These are phyloP conservation scores for Cotesia chilonis DNA, from an alignment of 1,140 invertebrate species.

Conservation along the genomic window DNA sequence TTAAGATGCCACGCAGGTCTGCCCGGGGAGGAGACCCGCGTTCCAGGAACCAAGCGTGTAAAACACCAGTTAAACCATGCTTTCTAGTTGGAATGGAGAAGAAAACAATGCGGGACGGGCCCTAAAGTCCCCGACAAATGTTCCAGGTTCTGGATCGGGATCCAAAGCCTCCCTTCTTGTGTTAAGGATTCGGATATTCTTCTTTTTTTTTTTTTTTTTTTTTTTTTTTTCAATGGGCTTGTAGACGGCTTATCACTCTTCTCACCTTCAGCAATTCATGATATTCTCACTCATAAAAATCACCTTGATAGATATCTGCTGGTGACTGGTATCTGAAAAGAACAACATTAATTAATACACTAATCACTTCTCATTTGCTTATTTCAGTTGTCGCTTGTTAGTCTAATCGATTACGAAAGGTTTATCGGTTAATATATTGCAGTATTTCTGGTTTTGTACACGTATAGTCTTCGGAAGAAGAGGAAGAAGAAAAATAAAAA, in stretches of 20 bases:
- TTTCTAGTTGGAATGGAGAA: constrained; percentile 47
- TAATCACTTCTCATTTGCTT: constrained; percentile 27
- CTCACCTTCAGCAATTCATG: constrained; percentile 12
- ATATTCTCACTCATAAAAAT: constrained; percentile 31
- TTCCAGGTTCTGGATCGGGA: constrained; percentile 41
- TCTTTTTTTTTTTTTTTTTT: constrained; percentile 14
- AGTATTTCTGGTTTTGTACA: background rate
- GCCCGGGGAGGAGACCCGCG: constrained; percentile 36
- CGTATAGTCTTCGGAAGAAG: too few relatives aligned
- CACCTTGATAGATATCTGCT: constrained; percentile 22
- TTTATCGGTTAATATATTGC: constrained; percentile 18
- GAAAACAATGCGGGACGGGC: constrained; percentile 44
- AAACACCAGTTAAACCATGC: constrained; percentile 47
- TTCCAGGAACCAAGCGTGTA: constrained; percentile 47
- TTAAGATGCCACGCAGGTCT: constrained; percentile 33
- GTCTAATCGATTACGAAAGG: constrained; percentile 15
- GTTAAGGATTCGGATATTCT: constrained; percentile 2
- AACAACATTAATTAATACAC: constrained; percentile 28
- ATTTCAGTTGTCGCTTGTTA: constrained; percentile 6
- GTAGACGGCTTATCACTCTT: constrained; percentile 30
- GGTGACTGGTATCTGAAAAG: background rate
- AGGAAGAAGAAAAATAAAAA: too few relatives aligned
- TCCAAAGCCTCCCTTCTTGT: constrained; percentile 12
- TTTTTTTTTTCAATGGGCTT: constrained; percentile 24
- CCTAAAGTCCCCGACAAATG: constrained; percentile 48